These are phyloP conservation scores for Melangyna quadrimaculata DNA, from an alignment of 2,888 invertebrate species.

Conservation along the genomic window DNA sequence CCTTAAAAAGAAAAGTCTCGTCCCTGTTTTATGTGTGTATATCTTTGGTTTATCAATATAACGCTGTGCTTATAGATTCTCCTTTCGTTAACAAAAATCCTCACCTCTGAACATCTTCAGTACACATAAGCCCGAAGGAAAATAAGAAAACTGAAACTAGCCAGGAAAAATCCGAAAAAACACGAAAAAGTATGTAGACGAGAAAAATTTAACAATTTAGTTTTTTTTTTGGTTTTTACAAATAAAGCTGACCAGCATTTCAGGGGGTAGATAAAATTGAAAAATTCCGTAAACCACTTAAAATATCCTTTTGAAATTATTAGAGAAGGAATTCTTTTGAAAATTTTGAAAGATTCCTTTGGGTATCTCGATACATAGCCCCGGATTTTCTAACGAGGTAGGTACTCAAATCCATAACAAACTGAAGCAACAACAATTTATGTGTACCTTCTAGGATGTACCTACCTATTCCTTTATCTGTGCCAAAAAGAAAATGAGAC, in stretches of 20 bases:
- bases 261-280: slow-evolving; percentile 26
- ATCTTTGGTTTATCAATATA: slow-evolving; percentile 64
- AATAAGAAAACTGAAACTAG: slow-evolving; percentile 9
- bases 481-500: slow-evolving; percentile 5
- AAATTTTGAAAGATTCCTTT: slow-evolving; percentile 4
- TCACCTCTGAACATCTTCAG: slow-evolving; percentile 45
- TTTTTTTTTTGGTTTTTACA: slow-evolving; percentile 18
- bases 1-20: slow-evolving; percentile 36
- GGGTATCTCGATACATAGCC: slow-evolving; percentile 3
- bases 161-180: slow-evolving; percentile 43
- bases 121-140: slow-evolving; percentile 39
- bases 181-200: slow-evolving; percentile 60
- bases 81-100: slow-evolving; percentile 31
- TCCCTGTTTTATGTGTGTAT: slow-evolving; percentile 65
- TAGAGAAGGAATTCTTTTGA: background rate
- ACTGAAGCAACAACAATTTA: background rate
- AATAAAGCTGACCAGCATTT: background rate
- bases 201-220: background rate
- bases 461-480: background rate
- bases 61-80: slow-evolving; percentile 45
- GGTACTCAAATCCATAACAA: background rate
- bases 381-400: slow-evolving; percentile 33
- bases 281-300: background rate
- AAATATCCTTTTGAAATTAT: background rate
- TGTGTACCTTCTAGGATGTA: slow-evolving; percentile 5